Evolutionary conservation across 2,888 invertebrate species (phyloP).

Genomic region (Drosophila pseudotakahashii): DNA sequence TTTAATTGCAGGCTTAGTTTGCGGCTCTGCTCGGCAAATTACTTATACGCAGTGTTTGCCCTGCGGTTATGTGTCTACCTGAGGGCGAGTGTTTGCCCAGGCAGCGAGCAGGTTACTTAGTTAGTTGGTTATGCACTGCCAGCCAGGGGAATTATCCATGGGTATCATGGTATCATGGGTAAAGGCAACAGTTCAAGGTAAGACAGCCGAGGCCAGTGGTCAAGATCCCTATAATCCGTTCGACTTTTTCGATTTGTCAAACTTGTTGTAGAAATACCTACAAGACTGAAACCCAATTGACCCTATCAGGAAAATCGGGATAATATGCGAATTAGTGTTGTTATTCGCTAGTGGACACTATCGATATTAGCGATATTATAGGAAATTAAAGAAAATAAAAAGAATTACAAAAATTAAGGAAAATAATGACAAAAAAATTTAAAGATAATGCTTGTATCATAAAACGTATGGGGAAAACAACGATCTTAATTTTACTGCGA

Average conservation of each 20-base stretch:
- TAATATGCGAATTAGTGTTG: no score
- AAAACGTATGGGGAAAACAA: no score
- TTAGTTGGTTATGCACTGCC: conserved; percentile 31
- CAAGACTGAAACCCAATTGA: neutral
- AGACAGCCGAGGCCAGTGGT: neutral
- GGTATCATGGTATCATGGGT: conserved; percentile 13
- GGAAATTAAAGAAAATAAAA: no score
- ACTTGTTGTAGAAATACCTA: no score
- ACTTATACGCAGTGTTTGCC: conserved; percentile 53
- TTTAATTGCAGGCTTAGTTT: conserved; percentile 51
- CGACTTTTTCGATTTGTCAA: neutral
- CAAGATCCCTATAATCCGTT: neutral
- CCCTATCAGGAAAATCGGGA: neutral
- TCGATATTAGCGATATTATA: no score
- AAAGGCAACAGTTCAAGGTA: conserved; percentile 10
- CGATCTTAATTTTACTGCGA: no score
- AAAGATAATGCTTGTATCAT: no score
- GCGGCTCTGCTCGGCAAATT: conserved; percentile 32
- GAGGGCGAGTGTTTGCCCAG: conserved; percentile 24
- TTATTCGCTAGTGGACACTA: no score
- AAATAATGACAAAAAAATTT: no score
- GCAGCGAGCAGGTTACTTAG: conserved; percentile 23
- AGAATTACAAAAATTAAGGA: no score
- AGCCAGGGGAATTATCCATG: conserved; percentile 19
- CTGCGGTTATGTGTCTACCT: conserved; percentile 6